These are phyloP conservation scores for Platycercus adscitus DNA, from an alignment of 2,113 vertebrate species.

Conservation along the genomic window DNA sequence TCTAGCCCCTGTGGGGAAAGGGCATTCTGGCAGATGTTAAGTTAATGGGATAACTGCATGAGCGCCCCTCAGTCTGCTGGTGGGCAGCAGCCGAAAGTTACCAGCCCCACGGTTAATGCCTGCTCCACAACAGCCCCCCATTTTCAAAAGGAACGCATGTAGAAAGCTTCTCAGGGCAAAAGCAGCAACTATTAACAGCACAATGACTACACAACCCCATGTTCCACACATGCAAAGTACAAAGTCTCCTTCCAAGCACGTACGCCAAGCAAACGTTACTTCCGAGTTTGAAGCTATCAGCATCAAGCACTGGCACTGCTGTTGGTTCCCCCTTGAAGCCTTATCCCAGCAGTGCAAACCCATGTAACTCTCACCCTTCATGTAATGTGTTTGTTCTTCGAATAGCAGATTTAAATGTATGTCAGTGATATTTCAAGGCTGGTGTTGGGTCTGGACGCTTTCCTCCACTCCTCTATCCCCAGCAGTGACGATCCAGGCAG, in stretches of 20 bases:
- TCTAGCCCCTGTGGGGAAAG: constrained; percentile 45
- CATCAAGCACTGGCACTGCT: background rate
- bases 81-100: background rate
- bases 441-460: background rate
- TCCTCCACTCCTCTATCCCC: background rate
- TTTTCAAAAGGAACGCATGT: accelerated
- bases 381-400: background rate
- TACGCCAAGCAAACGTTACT: accelerated
- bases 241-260: background rate
- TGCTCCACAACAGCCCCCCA: background rate
- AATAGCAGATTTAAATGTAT: background rate
- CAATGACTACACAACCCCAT: background rate
- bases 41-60: background rate
- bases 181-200: background rate
- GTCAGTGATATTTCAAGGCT: background rate
- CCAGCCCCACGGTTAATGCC: accelerated
- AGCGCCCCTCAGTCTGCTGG: background rate
- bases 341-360: background rate
- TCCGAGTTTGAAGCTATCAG: background rate
- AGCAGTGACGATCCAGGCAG: accelerated
- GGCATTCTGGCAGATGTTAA: background rate
- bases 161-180: background rate
- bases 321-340: background rate
- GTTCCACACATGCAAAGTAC: accelerated
- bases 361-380: background rate